Evolutionary conservation across 2,797 vertebrate genomes (phyloP).

Genomic region (Myotis daubentonii): DNA sequence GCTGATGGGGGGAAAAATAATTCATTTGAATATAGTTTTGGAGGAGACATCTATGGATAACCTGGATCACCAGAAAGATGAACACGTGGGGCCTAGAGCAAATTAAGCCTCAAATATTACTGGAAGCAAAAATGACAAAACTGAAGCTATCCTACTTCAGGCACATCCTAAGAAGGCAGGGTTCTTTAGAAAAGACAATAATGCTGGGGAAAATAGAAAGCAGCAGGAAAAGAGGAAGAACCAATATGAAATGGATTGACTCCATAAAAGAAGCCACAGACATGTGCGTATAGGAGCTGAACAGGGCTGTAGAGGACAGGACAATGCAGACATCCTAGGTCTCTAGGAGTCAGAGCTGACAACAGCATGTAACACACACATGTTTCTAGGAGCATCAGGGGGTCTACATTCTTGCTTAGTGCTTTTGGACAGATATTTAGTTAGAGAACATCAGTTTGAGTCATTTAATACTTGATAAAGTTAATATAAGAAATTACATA

Average conservation of each 20-base stretch:
- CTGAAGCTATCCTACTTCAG: neutral
- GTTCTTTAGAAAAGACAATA: neutral
- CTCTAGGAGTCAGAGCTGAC: neutral
- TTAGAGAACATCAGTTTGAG: neutral
- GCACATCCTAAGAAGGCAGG: neutral
- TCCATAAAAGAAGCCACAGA: neutral
- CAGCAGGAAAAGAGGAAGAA: neutral
- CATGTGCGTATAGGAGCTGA: too few relatives aligned
- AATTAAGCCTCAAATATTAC: neutral
- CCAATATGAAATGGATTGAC: neutral
- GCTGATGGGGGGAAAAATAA: neutral
- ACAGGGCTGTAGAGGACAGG: neutral
- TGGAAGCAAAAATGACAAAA: neutral
- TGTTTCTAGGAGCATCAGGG: neutral
- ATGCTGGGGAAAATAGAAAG: neutral
- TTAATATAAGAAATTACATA: neutral
- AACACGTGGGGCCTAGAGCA: neutral
- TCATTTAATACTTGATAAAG: conserved; percentile 9
- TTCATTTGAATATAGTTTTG: neutral
- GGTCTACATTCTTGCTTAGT: neutral
- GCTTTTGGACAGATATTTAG: conserved; percentile 20
- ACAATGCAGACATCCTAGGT: neutral
- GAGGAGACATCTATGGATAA: neutral
- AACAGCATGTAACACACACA: neutral
- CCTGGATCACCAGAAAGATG: neutral